Evolutionary conservation across 1,140 invertebrate species (phyloP).

Genomic region (Theocolax elegans): DNA sequence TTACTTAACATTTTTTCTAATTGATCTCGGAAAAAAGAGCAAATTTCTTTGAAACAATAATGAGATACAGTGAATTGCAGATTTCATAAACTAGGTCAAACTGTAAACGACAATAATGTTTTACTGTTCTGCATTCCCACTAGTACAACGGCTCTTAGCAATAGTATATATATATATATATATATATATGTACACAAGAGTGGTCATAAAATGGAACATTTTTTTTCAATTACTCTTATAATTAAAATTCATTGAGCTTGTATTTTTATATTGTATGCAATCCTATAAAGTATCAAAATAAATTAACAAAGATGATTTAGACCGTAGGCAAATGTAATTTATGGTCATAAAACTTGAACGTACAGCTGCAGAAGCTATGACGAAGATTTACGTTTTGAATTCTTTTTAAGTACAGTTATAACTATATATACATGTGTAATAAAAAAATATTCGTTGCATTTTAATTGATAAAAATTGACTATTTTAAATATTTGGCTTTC

Average conservation of each 20-base stretch:
- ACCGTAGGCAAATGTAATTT: constrained; percentile 1
- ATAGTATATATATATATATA: neutral
- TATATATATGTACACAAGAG: too few relatives aligned
- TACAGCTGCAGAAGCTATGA: constrained; percentile 20
- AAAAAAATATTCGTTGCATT: constrained; percentile 8
- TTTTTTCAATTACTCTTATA: neutral
- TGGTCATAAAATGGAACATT: neutral
- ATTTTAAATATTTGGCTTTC: constrained; percentile 1
- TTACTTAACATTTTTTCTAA: too few relatives aligned
- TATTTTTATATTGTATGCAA: neutral
- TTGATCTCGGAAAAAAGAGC: too few relatives aligned
- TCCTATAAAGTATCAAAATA: constrained; percentile 17
- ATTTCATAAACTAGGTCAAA: neutral
- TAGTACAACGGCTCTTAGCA: neutral
- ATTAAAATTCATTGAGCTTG: constrained; percentile 15
- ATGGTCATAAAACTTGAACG: constrained; percentile 7
- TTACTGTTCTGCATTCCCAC: neutral
- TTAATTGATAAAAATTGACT: constrained; percentile 14
- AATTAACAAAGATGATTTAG: constrained; percentile 32
- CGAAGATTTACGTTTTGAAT: constrained; percentile 28
- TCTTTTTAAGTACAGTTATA: neutral
- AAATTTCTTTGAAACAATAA: too few relatives aligned
- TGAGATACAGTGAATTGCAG: too few relatives aligned
- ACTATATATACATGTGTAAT: neutral
- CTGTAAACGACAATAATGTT: neutral